phyloP scores from a whole-genome alignment of 30 jellyfish, hydroid and myxozoan species.

The Aurelia sp. region DNA sequence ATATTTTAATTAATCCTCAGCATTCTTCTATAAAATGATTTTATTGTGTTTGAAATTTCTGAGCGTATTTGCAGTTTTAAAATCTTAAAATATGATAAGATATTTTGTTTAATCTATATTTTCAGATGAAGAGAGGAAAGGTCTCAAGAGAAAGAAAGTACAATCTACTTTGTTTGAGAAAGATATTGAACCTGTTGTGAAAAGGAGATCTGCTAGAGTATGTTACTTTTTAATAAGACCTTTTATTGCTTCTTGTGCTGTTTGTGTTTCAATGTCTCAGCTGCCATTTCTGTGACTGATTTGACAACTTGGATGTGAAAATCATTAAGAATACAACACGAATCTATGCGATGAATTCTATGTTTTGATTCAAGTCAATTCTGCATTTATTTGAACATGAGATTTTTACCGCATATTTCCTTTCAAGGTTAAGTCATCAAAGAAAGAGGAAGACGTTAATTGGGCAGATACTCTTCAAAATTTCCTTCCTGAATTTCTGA shows the following conservation, averaged over 20 bases:
- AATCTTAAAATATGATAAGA: too few relatives aligned
- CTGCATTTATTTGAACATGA: too few relatives aligned
- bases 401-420: background rate
- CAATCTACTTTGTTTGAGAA: slow-evolving; percentile 53
- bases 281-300: too few relatives aligned
- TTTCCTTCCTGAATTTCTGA: slow-evolving; percentile 76
- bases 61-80: too few relatives aligned
- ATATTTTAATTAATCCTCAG: too few relatives aligned
- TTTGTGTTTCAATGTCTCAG: background rate
- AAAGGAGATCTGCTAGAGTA: slow-evolving; percentile 94
- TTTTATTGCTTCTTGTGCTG: background rate
- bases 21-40: too few relatives aligned
- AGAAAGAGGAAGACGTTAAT: slow-evolving; percentile 87
- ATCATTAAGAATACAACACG: too few relatives aligned
- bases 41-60: too few relatives aligned
- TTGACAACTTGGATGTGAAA: too few relatives aligned
- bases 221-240: background rate
- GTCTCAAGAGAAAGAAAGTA: slow-evolving; percentile 72
- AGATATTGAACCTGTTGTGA: slow-evolving; percentile 82
- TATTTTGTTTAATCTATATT: background rate
- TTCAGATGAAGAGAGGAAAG: slow-evolving; percentile 66
- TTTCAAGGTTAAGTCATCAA: slow-evolving; percentile 73
- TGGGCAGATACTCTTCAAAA: slow-evolving; percentile 74
- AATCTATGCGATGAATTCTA: too few relatives aligned
- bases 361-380: too few relatives aligned